A percentile compares a stretch with the other conserved stretches of the same genome.
Conservation (phyloP, 2,888 invertebrate genomes). For the Schizotus pectinicornis region DNA sequence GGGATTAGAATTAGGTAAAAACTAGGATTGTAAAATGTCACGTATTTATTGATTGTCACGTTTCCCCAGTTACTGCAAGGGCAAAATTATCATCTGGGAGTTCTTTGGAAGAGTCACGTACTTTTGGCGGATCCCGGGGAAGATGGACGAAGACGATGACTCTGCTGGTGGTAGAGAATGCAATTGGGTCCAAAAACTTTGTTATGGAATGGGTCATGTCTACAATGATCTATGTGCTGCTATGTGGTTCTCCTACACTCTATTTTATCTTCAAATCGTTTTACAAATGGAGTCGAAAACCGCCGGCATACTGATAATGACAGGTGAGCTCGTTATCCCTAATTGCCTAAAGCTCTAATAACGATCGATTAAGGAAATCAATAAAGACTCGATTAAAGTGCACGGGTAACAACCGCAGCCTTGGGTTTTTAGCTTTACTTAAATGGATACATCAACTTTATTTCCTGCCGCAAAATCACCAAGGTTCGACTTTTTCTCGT, state of each 20-base stretch:
- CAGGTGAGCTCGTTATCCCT: constrained; percentile 59
- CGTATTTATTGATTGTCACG: constrained; percentile 24
- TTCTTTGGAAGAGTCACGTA: constrained; percentile 11
- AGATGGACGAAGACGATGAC: constrained; percentile 4
- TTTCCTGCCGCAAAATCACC: constrained; percentile 17
- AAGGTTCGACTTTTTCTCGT: constrained; percentile 6
- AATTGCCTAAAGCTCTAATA: constrained; percentile 9
- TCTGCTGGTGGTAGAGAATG: constrained; percentile 11
- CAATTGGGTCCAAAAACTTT: constrained; percentile 57
- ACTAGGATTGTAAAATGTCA: constrained; percentile 13
- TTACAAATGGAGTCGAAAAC: constrained; percentile 64
- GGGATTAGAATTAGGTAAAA: not conserved
- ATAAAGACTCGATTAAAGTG: constrained; percentile 9
- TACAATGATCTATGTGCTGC: constrained; percentile 92
- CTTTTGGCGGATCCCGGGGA: constrained; percentile 13
- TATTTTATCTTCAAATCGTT: constrained; percentile 78
- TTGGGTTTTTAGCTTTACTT: constrained; percentile 19
- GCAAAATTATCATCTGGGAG: not conserved
- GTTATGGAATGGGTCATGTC: constrained; percentile 80
- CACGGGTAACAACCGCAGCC: constrained; percentile 17
- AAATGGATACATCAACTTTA: constrained; percentile 15
- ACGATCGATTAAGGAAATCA: constrained; percentile 14
- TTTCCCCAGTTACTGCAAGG: constrained; percentile 3
- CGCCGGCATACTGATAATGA: constrained; percentile 72
- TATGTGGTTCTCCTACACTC: constrained; percentile 92